Base-by-base conservation (phyloP, 1,140 invertebrate genomes). In the Rhynchophorus ferrugineus region DNA sequence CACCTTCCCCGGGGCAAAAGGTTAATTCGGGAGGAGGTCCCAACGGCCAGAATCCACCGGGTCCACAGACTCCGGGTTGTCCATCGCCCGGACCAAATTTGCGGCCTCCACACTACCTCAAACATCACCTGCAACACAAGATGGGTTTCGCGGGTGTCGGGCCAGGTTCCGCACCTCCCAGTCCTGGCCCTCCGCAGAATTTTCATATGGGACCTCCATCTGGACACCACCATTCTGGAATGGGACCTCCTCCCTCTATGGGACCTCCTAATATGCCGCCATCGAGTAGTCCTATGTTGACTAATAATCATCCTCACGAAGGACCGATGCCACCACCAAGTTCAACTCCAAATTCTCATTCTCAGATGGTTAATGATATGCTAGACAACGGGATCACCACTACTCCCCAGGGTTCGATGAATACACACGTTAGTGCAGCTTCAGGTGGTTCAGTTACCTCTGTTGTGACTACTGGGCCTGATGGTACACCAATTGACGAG, bases 401-500 rank as follows among this genome's bases (percentile, higher is more conserved):
- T 11, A 78, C 76, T 36, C 71, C 75, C 22, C 68, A 75, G 54
- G 75, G 75, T 70, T 65, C 61, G 34, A 44, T 65, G 37, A 51
- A 54, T 33, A 65, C 67, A 37, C 64, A 67, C 44, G 61, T 65
- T 47, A 67, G 60, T 6, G 53, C 64, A 8, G 56, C 65, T n/a
- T 59, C 66, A 19, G 62, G 60, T 49, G 78, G 79, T 62, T 82
- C 84, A 16, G 86, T 89, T 49, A 89, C 87, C n/a, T 84, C 84
- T 38, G 81, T 91, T 45, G 84, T 89, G 59, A 89, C 87, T 49
- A 91, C 88, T 35, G 89, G 89, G 17, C 88, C 89, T 2, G 89
- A 91, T 75, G 89, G 89, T 34, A 80, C 87, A 42, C 81, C 84
- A 18, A 76, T 92, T 51, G 89, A 93, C 70, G 90, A 93, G 72